Base-by-base conservation (phyloP, 2,797 vertebrate species). In the Anomalospiza imberbis region DNA sequence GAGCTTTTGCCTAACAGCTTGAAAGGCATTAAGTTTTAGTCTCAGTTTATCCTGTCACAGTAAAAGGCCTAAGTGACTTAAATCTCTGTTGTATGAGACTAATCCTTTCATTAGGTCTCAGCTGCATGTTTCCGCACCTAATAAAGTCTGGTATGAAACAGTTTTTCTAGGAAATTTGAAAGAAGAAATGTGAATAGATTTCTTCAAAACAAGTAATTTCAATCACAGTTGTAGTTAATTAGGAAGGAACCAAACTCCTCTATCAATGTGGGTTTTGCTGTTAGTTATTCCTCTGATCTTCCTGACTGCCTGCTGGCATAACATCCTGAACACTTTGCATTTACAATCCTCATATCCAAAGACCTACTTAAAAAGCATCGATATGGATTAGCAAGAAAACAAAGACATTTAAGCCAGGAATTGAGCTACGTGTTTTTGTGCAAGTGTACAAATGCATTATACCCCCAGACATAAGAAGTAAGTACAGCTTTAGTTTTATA, bases 151-250 rank as follows among this genome's bases (percentile, higher is more conserved):
- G 65, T 83, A 92, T 51, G 50, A 85, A 91, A 93, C 18, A 73
- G 17, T 54, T 90, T 92, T 84, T 50, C 65, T 29, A 87, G 76
- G 67, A 92, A 74, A 80, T 31, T 57, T 77, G 22, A 92, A 94
- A 68, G 45, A 81, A 94, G 45, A 84, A 86, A 53, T 58, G 28
- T 82, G 51, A 91, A 51, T 65, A 93, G 61, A 48, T 77, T 31
- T 83, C 28, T 79, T 95, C 20, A 94, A 70, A 47, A 65, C 63
- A 54, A 85, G n/a, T 91, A 63, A 91, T 87, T 96, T 93, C 73
- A 75, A 31, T 83, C 68, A 66, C 51, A 81, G 53, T 31, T 88
- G 54, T 68, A 68, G 47, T 76, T 93, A 89, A 83, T 61, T 55
- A 85, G 40, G 68, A 91, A 90, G 65, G 45, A 92, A 68, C 20